phyloP scores from a whole-genome alignment of 2,113 vertebrate genomes.

The Ailurus styani region DNA sequence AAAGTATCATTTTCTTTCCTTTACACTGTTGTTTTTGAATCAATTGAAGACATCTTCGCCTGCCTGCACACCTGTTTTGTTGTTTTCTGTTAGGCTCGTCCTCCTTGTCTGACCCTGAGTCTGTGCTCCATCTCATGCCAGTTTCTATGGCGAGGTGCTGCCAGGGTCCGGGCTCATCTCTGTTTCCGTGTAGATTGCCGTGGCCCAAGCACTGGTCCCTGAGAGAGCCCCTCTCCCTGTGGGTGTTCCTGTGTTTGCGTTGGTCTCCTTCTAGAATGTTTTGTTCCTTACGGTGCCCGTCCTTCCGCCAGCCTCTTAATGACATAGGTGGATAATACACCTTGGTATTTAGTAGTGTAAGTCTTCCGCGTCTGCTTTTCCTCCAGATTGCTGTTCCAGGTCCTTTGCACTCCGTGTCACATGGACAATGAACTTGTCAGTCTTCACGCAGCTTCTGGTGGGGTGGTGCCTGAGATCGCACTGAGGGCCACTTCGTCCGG shows the following conservation, averaged over 20 bases:
- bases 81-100: background rate
- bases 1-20: background rate
- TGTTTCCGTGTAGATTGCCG: rapidly evolving
- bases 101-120: background rate
- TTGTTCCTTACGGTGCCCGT: background rate
- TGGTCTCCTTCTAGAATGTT: background rate
- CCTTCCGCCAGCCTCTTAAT: background rate
- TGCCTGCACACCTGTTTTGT: background rate
- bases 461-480: background rate
- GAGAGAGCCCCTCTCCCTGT: background rate
- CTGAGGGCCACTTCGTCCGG: background rate
- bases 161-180: background rate
- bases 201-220: background rate
- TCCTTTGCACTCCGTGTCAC: background rate
- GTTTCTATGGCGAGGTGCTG: background rate
- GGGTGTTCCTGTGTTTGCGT: background rate
- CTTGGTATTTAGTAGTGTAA: background rate
- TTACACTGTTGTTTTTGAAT: background rate
- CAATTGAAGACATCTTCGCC: background rate
- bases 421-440: background rate
- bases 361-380: background rate
- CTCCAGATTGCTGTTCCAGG: background rate
- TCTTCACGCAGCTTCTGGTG: background rate
- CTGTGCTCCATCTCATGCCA: background rate
- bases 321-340: background rate